Evolutionary conservation across 2,113 vertebrate genomes (phyloP).

Genomic region (Muntiacus reevesi): DNA sequence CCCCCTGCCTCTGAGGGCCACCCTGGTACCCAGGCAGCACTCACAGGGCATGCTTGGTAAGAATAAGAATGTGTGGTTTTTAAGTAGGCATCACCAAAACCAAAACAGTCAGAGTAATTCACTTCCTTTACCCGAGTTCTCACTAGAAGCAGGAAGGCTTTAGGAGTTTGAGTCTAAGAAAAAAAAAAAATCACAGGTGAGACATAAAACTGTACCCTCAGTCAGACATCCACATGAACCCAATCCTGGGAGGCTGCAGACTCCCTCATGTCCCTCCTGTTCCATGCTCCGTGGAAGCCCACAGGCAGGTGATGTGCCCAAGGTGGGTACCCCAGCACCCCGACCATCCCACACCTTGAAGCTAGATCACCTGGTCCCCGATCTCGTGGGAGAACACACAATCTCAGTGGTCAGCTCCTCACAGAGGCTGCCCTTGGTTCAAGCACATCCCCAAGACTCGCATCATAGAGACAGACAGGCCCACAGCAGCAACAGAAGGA

Average conservation of each 20-base stretch:
- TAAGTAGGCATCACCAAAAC: no score
- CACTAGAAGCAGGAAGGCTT: accelerated
- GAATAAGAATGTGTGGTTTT: neutral
- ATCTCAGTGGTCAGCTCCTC: neutral
- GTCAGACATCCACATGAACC: neutral
- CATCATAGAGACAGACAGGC: neutral
- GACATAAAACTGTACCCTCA: neutral
- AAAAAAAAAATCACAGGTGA: neutral
- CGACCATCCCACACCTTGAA: accelerated
- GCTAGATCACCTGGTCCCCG: neutral
- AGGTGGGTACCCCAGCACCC: neutral
- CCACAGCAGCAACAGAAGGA: neutral
- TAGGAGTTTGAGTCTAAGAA: neutral
- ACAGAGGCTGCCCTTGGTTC: neutral
- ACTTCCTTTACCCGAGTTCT: neutral
- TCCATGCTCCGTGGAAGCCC: accelerated
- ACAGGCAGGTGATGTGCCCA: no score
- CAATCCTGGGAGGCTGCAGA: neutral
- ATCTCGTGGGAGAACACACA: neutral
- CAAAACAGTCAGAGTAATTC: neutral
- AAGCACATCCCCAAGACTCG: neutral
- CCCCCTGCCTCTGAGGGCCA: neutral
- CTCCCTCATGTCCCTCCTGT: neutral
- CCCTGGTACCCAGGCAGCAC: accelerated
- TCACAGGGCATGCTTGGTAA: accelerated